Percentiles rank a stretch among this genome's conserved stretches.
Evolutionary conservation across 1,140 invertebrate species (phyloP).

Genomic region (Wiebesia pumilae): DNA sequence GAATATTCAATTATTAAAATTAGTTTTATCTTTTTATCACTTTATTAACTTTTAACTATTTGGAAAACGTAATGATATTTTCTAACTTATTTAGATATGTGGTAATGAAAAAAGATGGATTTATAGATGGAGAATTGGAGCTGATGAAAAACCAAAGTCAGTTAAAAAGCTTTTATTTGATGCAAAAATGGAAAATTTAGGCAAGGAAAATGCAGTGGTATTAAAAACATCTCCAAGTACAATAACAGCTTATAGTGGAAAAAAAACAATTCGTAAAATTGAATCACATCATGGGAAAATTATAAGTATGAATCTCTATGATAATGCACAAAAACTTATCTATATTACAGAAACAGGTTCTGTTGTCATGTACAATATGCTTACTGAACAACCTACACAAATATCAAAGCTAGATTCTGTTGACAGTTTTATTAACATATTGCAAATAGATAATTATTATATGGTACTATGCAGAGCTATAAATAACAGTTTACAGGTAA

Average conservation of each 20-base stretch:
- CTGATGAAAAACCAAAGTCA: constrained; percentile 57
- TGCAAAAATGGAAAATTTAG: constrained; percentile 62
- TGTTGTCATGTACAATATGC: constrained; percentile 60
- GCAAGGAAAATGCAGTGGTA: constrained; percentile 60
- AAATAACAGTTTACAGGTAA: constrained; percentile 61
- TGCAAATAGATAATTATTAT: constrained; percentile 55
- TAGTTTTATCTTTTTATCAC: background rate
- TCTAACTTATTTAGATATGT: constrained; percentile 64
- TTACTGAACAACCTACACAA: constrained; percentile 45
- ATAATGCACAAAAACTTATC: constrained; percentile 61
- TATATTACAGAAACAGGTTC: constrained; percentile 60
- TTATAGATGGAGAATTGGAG: constrained; percentile 66
- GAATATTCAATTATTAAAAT: background rate
- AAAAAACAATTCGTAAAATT: constrained; percentile 56
- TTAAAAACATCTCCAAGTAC: constrained; percentile 63
- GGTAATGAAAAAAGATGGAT: constrained; percentile 65
- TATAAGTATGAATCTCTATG: constrained; percentile 60
- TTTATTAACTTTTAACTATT: background rate
- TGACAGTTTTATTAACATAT: constrained; percentile 59
- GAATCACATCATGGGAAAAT: constrained; percentile 62
- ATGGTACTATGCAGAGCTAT: constrained; percentile 61
- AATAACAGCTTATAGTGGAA: constrained; percentile 58
- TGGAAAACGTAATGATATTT: background rate
- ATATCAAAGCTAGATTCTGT: constrained; percentile 54
- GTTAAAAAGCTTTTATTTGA: constrained; percentile 65